Evolutionary conservation across 2,797 vertebrate species (phyloP).

Genomic region (Poeciliopsis paucimaculata): DNA sequence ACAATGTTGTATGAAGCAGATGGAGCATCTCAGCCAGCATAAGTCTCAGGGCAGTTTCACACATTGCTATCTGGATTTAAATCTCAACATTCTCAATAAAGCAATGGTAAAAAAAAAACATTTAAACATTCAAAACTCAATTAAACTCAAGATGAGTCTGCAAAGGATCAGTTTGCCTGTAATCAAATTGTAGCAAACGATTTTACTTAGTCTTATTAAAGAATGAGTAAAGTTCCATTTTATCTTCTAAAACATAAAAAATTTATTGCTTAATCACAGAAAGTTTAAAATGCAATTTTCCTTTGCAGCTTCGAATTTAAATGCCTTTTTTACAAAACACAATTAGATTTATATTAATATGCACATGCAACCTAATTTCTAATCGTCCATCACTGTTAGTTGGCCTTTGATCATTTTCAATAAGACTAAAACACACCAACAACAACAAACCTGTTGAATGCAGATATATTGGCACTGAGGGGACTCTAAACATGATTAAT

Average conservation of each 20-base stretch:
- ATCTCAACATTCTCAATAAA: background rate
- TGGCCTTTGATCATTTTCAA: background rate
- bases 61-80: conserved; percentile 9
- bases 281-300: background rate
- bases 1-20: conserved; percentile 23
- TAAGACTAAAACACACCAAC: background rate
- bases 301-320: background rate
- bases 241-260: background rate
- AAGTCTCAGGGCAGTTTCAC: conserved; percentile 25
- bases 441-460: background rate
- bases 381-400: background rate
- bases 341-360: background rate
- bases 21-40: conserved; percentile 15
- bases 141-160: background rate
- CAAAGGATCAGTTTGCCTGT: background rate
- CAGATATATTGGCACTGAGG: background rate
- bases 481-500: background rate
- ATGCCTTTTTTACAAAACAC: background rate
- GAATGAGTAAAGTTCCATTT: background rate
- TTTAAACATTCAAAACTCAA: background rate
- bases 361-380: background rate
- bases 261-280: background rate
- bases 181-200: background rate
- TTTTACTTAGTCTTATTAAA: background rate
- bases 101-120: background rate